Evolutionary conservation across 2,888 invertebrate species (phyloP).

Genomic region (Sarcophaga subvicina): DNA sequence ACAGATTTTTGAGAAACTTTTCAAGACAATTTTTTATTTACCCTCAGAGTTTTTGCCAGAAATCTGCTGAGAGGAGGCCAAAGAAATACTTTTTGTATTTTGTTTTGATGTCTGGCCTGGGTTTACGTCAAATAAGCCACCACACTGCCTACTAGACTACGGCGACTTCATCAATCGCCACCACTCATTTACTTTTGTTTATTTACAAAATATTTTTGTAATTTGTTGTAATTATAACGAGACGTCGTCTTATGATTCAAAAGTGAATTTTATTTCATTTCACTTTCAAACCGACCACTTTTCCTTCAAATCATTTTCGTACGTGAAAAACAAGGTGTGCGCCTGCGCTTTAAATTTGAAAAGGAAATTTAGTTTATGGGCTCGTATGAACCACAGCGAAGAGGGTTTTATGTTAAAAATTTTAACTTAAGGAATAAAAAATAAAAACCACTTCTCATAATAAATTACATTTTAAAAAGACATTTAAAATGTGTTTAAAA

Average conservation of each 20-base stretch:
- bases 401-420: conserved; percentile 4
- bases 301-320: neutral
- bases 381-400: neutral
- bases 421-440: neutral
- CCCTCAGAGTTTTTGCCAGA: too few relatives aligned
- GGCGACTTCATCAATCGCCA: neutral
- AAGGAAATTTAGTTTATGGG: neutral
- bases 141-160: too few relatives aligned
- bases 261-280: conserved; percentile 40
- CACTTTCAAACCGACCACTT: neutral
- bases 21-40: too few relatives aligned
- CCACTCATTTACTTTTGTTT: neutral
- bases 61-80: too few relatives aligned
- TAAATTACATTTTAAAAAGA: conserved; percentile 53
- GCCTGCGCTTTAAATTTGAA: conserved; percentile 29
- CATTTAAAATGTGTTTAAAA: conserved; percentile 38
- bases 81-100: too few relatives aligned
- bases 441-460: conserved; percentile 3
- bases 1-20: too few relatives aligned
- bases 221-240: neutral
- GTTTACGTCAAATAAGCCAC: too few relatives aligned
- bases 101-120: too few relatives aligned
- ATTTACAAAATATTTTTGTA: neutral
- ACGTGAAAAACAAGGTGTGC: conserved; percentile 27
- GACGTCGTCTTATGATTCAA: conserved; percentile 44